Percentiles rank a stretch among this genome's conserved stretches.
phyloP scores from a whole-genome alignment of 2,888 invertebrate genomes.

The Drosophila anomalata region DNA sequence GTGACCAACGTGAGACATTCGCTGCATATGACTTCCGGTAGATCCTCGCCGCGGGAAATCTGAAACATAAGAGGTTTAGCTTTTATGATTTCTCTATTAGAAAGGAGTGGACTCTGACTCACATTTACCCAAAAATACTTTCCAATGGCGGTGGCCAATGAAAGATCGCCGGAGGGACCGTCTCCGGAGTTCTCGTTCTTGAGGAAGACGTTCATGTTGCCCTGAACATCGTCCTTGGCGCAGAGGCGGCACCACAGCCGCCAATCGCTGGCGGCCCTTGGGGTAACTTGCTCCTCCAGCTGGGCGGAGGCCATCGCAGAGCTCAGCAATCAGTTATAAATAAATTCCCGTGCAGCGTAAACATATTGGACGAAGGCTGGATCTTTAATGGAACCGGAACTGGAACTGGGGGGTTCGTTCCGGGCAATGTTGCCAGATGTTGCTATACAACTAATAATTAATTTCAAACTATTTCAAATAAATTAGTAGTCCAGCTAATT shows the following conservation, averaged over 20 bases:
- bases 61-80: conserved; percentile 23
- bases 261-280: conserved; percentile 53
- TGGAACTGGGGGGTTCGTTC: background rate
- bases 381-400: conserved; percentile 6
- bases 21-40: conserved; percentile 77
- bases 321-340: conserved; percentile 27
- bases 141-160: conserved; percentile 71
- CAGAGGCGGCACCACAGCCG: conserved; percentile 76
- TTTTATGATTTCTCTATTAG: background rate
- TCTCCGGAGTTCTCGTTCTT: conserved; percentile 54
- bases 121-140: conserved; percentile 81
- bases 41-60: conserved; percentile 70
- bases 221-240: conserved; percentile 68
- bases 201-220: conserved; percentile 73
- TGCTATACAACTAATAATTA: background rate
- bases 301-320: conserved; percentile 23
- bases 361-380: conserved; percentile 26
- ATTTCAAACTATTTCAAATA: background rate
- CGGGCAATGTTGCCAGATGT: background rate
- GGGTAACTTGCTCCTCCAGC: conserved; percentile 14
- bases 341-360: conserved; percentile 32
- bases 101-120: conserved; percentile 25
- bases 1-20: conserved; percentile 76
- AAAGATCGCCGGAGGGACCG: conserved; percentile 44
- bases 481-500: background rate